Evolutionary conservation across 2,888 invertebrate species (phyloP).

Genomic region (Erebia ligea): DNA sequence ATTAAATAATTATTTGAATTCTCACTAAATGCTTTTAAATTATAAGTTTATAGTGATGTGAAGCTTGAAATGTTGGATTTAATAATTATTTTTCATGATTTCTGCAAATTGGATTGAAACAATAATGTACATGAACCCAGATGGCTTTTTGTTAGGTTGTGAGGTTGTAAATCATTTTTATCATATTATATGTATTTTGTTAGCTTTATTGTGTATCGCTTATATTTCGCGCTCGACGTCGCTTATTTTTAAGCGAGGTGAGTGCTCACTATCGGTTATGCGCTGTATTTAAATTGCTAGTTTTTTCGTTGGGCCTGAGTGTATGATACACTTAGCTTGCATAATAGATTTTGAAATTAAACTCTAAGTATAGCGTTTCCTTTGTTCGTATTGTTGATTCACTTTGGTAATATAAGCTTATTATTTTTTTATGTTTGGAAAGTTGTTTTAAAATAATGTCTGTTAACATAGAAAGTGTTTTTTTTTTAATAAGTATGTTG

Average conservation of each 20-base stretch:
- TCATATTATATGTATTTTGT: conserved; percentile 64
- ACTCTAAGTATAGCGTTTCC: conserved; percentile 53
- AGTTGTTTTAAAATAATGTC: conserved; percentile 53
- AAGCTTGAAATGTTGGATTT: background rate
- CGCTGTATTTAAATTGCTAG: conserved; percentile 70
- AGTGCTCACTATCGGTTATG: conserved; percentile 43
- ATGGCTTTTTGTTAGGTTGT: conserved; percentile 76
- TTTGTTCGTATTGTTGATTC: conserved; percentile 50
- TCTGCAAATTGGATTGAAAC: conserved; percentile 30
- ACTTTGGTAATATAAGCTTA: conserved; percentile 58
- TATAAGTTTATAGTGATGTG: background rate
- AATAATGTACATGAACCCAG: conserved; percentile 68
- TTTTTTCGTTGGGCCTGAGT: conserved; percentile 59
- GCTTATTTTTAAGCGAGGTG: conserved; percentile 57
- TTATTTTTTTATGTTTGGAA: conserved; percentile 51
- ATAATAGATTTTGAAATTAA: conserved; percentile 62
- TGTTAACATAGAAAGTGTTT: conserved; percentile 49
- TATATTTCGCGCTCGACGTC: conserved; percentile 49
- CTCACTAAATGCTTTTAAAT: background rate
- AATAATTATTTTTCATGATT: background rate
- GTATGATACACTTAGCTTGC: conserved; percentile 61
- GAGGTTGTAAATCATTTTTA: conserved; percentile 82
- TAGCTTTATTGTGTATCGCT: conserved; percentile 71
- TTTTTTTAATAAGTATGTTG: conserved; percentile 58
- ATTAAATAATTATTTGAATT: background rate